Percentiles rank a stretch among this genome's conserved stretches.
These are phyloP conservation scores for Pissodes strobi DNA, from an alignment of 1,140 invertebrate genomes.

Conservation along the genomic window DNA sequence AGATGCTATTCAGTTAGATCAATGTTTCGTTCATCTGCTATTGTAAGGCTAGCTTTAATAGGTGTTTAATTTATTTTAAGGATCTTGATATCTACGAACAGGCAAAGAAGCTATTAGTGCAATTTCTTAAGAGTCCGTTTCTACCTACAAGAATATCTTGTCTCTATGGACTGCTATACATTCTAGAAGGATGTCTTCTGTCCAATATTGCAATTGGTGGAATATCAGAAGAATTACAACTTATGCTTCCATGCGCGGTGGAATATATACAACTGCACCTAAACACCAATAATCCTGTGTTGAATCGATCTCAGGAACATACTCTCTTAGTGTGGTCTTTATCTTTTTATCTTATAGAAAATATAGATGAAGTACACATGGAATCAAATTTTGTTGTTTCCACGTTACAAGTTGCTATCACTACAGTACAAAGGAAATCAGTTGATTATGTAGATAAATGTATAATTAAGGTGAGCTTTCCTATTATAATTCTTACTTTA, in stretches of 20 bases:
- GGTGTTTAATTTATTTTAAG: constrained; percentile 52
- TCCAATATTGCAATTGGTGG: constrained; percentile 61
- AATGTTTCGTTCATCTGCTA: too few relatives aligned
- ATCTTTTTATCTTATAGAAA: constrained; percentile 72
- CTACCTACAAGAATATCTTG: constrained; percentile 69
- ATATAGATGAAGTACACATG: constrained; percentile 56
- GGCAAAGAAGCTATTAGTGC: constrained; percentile 67
- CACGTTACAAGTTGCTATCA: constrained; percentile 56
- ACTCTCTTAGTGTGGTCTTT: constrained; percentile 69
- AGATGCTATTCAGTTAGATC: too few relatives aligned
- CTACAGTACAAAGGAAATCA: constrained; percentile 54
- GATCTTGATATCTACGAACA: constrained; percentile 64
- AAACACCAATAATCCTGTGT: constrained; percentile 59
- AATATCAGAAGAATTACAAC: constrained; percentile 63
- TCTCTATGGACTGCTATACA: constrained; percentile 75
- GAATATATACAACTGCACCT: constrained; percentile 74
- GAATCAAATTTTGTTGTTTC: constrained; percentile 56
- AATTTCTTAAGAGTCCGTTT: constrained; percentile 67
- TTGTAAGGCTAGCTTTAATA: neutral
- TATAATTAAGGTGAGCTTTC: constrained; percentile 56
- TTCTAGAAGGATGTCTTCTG: constrained; percentile 69
- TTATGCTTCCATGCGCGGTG: constrained; percentile 66
- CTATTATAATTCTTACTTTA: neutral
- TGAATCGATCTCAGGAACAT: constrained; percentile 66
- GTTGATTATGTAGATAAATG: constrained; percentile 56